These are phyloP conservation scores for Acrobasis repandana DNA, from an alignment of 2,888 invertebrate species.

Conservation along the genomic window DNA sequence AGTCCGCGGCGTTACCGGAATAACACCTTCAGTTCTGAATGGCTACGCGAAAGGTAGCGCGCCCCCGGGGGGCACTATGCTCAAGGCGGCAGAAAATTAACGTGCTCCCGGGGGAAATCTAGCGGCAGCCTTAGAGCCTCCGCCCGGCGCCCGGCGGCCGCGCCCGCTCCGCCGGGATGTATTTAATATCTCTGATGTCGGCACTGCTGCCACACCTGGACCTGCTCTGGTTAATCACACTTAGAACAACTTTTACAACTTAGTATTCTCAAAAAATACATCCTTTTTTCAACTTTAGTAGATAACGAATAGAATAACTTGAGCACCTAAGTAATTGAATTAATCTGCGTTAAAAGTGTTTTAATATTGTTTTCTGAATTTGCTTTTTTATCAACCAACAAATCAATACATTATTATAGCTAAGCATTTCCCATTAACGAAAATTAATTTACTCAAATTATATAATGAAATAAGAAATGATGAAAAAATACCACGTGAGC, in stretches of 20 bases:
- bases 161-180: conserved; percentile 71
- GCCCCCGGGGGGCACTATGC: conserved; percentile 86
- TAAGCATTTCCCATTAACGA: too few species aligned
- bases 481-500: too few species aligned
- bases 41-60: conserved; percentile 80
- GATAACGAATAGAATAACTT: too few species aligned
- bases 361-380: too few species aligned
- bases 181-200: conserved; percentile 69
- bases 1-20: conserved; percentile 74
- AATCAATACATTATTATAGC: too few species aligned
- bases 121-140: conserved; percentile 81
- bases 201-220: conserved; percentile 37
- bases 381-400: too few species aligned
- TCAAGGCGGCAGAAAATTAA: conserved; percentile 91
- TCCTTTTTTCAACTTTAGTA: too few species aligned
- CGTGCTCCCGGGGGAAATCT: conserved; percentile 86
- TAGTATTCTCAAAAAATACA: too few species aligned
- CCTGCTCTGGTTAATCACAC: conserved; percentile 21
- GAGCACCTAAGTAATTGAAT: too few species aligned
- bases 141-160: conserved; percentile 51
- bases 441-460: too few species aligned
- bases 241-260: background rate
- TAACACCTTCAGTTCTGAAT: conserved; percentile 82
- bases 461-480: too few species aligned
- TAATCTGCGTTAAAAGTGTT: too few species aligned